Evolutionary conservation across 2,797 vertebrate genomes (phyloP), one percentile per base, ranked within the genome.

Genomic region (Artibeus jamaicensis): DNA sequence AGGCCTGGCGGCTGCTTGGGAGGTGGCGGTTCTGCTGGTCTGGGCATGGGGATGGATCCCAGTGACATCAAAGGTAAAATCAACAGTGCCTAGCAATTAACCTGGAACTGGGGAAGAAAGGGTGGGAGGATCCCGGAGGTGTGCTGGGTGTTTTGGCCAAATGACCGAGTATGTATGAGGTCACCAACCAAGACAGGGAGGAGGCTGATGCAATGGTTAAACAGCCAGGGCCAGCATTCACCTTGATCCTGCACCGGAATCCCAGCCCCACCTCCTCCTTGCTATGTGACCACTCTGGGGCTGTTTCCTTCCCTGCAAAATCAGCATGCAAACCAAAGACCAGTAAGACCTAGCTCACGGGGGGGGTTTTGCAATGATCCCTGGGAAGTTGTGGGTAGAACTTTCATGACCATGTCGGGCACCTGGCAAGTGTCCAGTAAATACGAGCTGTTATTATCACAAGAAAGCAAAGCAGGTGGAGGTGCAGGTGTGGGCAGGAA

Each of bases 221-320:
- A 10, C 0, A 50, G 16, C n/a, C 16, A n/a, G 29, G 32, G 42
- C 29, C 8, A 29, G 29, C 6, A 0, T n/a, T 46, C 15, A 9
- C 32, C 34, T 32, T 16, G 15, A 67, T 22, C 34, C 32, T 39
- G 3, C 7, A 6, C 37, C 16, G 59, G 78, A 26, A 67, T 37
- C n/a, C 37, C 0, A 0, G 68, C 12, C 7, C n/a, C 9, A 26
- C n/a, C 42, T 53, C 26, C 76, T 73, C 22, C 26, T 16, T 9
- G 34, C 65, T 59, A 16, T 15, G 79, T 62, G 50, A 76, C 26
- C 19, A 6, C 46, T 55, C 48, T 53, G 39, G 59, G 57, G 44
- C 50, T 86, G 78, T 79, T 65, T 94, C 76, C 32, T 73, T 26
- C 29, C 39, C 8, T 44, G 53, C 11, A 78, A 91, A 83, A 48